Evolutionary conservation across 2,888 invertebrate genomes (phyloP).

Genomic region (Crocallis elinguaria): DNA sequence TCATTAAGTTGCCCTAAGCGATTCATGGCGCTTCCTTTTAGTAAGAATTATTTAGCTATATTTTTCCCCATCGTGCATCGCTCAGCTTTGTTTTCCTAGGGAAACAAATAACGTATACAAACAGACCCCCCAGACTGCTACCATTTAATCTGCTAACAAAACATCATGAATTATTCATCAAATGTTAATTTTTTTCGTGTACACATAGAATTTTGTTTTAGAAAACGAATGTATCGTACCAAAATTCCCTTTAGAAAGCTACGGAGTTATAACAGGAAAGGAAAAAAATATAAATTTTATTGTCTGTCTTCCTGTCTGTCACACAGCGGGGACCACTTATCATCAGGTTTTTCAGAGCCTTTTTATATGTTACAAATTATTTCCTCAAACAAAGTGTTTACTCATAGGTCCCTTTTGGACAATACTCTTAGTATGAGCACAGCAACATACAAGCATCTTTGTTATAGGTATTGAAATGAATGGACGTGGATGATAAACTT

Average conservation of each 20-base stretch:
- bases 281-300: constrained; percentile 19
- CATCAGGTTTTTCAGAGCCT: constrained; percentile 18
- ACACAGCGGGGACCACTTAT: constrained; percentile 25
- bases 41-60: not conserved
- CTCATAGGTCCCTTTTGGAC: constrained; percentile 7
- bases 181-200: constrained; percentile 35
- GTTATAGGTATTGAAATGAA: too few relatives aligned
- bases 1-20: not conserved
- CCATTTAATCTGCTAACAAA: constrained; percentile 36
- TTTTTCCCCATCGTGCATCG: constrained; percentile 4
- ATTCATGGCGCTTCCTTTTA: not conserved
- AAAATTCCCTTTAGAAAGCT: constrained; percentile 7
- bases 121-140: constrained; percentile 29
- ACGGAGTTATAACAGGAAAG: constrained; percentile 12
- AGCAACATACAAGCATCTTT: too few relatives aligned
- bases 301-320: constrained; percentile 28
- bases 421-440: not conserved
- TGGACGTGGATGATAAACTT: too few relatives aligned
- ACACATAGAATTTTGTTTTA: constrained; percentile 36
- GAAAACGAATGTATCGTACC: constrained; percentile 20
- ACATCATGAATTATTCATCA: constrained; percentile 40
- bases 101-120: constrained; percentile 27
- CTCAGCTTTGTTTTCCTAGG: constrained; percentile 18
- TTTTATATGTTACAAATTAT: constrained; percentile 22
- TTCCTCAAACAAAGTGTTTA: constrained; percentile 11